Conservation (phyloP, 2,797 vertebrate genomes). For the Thalassophryne amazonica region DNA sequence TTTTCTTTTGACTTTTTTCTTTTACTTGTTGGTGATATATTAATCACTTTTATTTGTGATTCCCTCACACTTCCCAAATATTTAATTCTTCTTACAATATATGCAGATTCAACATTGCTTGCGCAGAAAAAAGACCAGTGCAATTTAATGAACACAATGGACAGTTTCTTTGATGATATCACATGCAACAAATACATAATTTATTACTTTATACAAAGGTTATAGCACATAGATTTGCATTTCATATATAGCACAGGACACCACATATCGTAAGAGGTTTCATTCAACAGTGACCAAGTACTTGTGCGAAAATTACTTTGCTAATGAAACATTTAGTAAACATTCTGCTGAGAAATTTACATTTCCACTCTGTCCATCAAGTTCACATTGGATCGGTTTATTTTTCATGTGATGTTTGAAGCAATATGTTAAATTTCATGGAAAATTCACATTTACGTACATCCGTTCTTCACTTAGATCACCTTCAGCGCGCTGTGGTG, state of each 20-base stretch:
- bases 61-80: too few species aligned
- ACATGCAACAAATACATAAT: conserved; percentile 62
- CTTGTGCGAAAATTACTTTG: conserved; percentile 64
- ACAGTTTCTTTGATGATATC: conserved; percentile 12
- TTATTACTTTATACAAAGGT: conserved; percentile 75
- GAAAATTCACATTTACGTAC: conserved; percentile 44
- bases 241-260: conserved; percentile 76
- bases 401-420: conserved; percentile 21
- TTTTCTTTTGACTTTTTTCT: too few species aligned
- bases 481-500: neutral
- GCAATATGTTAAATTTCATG: conserved; percentile 24
- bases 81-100: too few species aligned
- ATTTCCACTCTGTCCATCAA: conserved; percentile 34
- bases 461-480: neutral
- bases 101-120: too few species aligned
- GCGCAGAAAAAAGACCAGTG: neutral
- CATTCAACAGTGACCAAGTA: conserved; percentile 59
- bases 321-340: conserved; percentile 71
- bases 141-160: conserved; percentile 10
- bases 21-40: too few species aligned
- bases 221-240: conserved; percentile 56
- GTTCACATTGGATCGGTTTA: conserved; percentile 37
- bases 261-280: conserved; percentile 56
- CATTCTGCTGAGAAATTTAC: conserved; percentile 62
- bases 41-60: too few species aligned